These are phyloP conservation scores for Drosophila sordidula DNA, from an alignment of 2,888 invertebrate genomes.

Conservation along the genomic window DNA sequence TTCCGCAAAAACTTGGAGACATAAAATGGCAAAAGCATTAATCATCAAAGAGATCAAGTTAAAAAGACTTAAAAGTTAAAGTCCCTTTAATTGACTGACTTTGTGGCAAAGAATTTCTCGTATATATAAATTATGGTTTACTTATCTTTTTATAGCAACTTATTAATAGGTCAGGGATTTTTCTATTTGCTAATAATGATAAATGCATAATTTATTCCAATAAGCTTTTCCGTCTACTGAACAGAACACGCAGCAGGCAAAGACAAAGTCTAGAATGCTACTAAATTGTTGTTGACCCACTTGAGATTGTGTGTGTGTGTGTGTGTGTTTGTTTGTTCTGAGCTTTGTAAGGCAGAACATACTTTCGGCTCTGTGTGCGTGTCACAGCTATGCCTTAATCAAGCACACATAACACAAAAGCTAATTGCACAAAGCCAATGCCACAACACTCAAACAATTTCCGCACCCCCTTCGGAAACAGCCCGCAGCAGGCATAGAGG, in stretches of 20 bases:
- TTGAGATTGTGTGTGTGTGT: conserved; percentile 10
- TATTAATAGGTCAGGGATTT: conserved; percentile 22
- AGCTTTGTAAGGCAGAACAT: neutral
- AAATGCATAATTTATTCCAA: conserved; percentile 25
- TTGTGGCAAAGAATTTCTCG: neutral
- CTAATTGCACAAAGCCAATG: conserved; percentile 71
- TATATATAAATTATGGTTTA: conserved; percentile 13
- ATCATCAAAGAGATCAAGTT: conserved; percentile 30
- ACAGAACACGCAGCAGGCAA: conserved; percentile 1
- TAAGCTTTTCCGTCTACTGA: conserved; percentile 3
- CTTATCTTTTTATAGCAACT: neutral
- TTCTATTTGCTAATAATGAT: conserved; percentile 12
- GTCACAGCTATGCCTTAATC: conserved; percentile 42
- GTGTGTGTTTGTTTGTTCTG: conserved; percentile 3
- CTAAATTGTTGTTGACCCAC: conserved; percentile 15
- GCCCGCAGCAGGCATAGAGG: conserved; percentile 27
- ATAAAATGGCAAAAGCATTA: conserved; percentile 27
- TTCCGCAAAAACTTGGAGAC: conserved; percentile 7
- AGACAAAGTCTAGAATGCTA: conserved; percentile 7
- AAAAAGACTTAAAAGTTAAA: conserved; percentile 4
- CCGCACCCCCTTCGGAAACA: neutral
- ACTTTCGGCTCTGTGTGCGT: conserved; percentile 7
- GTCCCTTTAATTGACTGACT: conserved; percentile 15
- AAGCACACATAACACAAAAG: conserved; percentile 57
- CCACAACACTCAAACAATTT: conserved; percentile 33